Conservation (phyloP, 2,888 invertebrate genomes). For the Pandemis heparana region DNA sequence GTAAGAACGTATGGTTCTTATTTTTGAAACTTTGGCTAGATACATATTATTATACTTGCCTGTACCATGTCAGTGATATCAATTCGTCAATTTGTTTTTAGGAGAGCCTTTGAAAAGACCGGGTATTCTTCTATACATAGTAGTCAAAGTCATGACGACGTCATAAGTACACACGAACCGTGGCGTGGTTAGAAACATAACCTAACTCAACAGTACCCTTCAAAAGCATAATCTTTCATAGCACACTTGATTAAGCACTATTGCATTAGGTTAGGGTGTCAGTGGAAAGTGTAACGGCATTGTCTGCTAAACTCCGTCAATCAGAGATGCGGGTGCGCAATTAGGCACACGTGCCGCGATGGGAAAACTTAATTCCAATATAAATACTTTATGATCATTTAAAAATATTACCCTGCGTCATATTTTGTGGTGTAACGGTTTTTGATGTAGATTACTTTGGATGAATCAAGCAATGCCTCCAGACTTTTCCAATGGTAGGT, state of each 20-base stretch:
- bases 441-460: neutral
- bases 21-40: no score
- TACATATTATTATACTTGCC: no score
- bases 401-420: conserved; percentile 48
- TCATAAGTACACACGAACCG: neutral
- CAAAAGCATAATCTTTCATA: conserved; percentile 26
- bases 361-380: conserved; percentile 71
- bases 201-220: conserved; percentile 6
- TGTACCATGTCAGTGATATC: no score
- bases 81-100: no score
- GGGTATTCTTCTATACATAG: no score
- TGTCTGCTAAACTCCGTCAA: conserved; percentile 71
- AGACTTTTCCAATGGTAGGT: no score
- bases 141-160: no score
- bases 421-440: conserved; percentile 15
- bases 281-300: conserved; percentile 75
- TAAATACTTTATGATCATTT: conserved; percentile 72
- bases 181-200: neutral
- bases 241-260: conserved; percentile 37
- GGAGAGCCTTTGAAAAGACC: no score
- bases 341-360: conserved; percentile 77
- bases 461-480: neutral
- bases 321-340: conserved; percentile 82
- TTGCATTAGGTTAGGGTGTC: conserved; percentile 54
- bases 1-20: no score